Base-by-base conservation (phyloP, 2,888 invertebrate species). In the Galerucella nymphaeae region DNA sequence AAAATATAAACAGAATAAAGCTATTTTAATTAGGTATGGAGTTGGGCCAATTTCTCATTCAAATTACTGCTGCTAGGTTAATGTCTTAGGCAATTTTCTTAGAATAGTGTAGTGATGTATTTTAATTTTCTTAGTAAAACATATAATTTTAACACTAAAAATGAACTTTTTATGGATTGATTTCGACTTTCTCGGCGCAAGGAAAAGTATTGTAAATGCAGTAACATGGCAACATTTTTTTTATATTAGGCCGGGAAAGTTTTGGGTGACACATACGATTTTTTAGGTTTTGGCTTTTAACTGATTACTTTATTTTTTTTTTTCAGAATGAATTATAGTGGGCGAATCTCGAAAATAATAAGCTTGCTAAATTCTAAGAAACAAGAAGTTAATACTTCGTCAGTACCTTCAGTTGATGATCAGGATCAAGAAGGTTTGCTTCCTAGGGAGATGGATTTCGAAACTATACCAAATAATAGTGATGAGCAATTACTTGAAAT, bases 141-240 rank as follows among this genome's bases (percentile, higher is more conserved):
- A 23, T 23, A 42, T 42, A 42, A 42, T 42, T 42, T 42, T 42
- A 42, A 42, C 42, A 42, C n/a, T n/a, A n/a, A n/a, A n/a, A n/a
- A n/a, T n/a, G n/a, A n/a, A n/a, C n/a, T n/a, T n/a, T n/a, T n/a
- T n/a, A n/a, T n/a, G n/a, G n/a, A n/a, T n/a, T n/a, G n/a, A n/a
- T n/a, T n/a, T n/a, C n/a, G n/a, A n/a, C 42, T 48, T 48, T 48
- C 48, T 48, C 48, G 48, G 48, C 48, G 48, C 48, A 48, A 48
- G 48, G 48, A 48, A 48, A 48, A 48, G 48, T 48, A 48, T 48
- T 48, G 48, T 48, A 48, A 14, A 14, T 48, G 48, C 48, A 48
- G 48, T 48, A 48, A 48, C n/a, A 38, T 18, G 30, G 38, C 38
- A 13, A 65, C n/a, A 65, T 48, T 55, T 66, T 64, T 64, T 64